Percentiles rank a stretch among this genome's conserved stretches.
Conservation (phyloP, 2,113 vertebrate genomes). For the Manacus vitellinus region DNA sequence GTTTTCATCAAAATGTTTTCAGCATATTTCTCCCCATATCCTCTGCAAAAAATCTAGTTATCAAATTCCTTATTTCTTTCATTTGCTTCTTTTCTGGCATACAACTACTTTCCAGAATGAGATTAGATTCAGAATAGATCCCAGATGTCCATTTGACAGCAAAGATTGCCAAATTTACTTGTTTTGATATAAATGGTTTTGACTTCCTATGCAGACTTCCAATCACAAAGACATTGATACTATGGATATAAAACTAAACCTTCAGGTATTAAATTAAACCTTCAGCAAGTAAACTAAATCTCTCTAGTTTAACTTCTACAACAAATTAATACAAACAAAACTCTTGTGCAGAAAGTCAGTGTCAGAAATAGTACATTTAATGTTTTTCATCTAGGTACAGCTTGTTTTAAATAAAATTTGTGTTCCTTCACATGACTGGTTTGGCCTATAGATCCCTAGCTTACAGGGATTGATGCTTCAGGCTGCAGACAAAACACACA, state of each 20-base stretch:
- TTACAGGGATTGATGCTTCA: conserved; percentile 30
- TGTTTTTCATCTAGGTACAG: not conserved
- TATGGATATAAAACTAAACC: not conserved
- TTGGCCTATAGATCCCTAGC: not conserved
- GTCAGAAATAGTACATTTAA: not conserved
- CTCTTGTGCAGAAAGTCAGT: not conserved
- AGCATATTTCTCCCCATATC: not conserved
- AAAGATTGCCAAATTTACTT: not conserved
- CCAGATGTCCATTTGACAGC: not conserved
- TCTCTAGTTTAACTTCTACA: not conserved
- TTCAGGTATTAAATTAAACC: not conserved
- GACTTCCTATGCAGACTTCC: not conserved
- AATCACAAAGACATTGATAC: not conserved
- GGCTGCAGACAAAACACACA: conserved; percentile 71
- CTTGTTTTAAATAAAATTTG: not conserved
- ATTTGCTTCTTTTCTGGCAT: not conserved
- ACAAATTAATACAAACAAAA: not conserved
- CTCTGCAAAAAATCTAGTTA: not conserved
- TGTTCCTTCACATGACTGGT: not conserved
- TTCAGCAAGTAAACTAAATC: not conserved
- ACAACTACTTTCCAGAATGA: not conserved
- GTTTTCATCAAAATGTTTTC: not conserved
- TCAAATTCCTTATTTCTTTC: not conserved
- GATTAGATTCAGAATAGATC: not conserved
- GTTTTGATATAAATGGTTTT: not conserved